A percentile compares a stretch with the other conserved stretches of the same genome.
These are phyloP conservation scores for Oxytorus armatus DNA, from an alignment of 2,888 invertebrate species.

Conservation along the genomic window DNA sequence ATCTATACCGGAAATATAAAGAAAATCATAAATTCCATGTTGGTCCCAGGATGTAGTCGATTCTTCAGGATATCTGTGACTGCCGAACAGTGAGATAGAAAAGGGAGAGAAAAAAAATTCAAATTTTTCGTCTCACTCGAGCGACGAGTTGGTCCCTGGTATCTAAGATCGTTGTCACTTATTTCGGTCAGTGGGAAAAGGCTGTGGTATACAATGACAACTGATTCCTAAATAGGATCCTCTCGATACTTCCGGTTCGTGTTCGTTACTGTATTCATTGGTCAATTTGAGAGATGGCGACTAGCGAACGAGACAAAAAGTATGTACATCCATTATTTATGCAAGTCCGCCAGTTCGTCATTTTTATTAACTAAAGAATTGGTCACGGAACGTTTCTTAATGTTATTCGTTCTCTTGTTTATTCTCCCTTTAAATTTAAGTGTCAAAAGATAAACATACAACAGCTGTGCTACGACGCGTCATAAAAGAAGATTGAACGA, in stretches of 20 bases:
- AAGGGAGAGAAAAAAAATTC: slow-evolving; percentile 71
- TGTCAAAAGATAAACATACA: too few relatives aligned
- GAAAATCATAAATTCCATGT: slow-evolving; percentile 72
- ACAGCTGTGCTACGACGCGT: too few relatives aligned
- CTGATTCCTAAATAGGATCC: slow-evolving; percentile 70
- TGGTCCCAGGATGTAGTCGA: slow-evolving; percentile 48
- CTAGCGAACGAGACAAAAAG: slow-evolving; percentile 3
- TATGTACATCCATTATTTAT: not conserved
- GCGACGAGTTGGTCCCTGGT: slow-evolving; percentile 6
- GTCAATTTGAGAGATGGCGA: slow-evolving; percentile 73
- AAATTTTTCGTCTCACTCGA: slow-evolving; percentile 63
- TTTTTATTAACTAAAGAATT: too few relatives aligned
- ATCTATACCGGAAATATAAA: slow-evolving; percentile 48
- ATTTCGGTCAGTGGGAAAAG: slow-evolving; percentile 4
- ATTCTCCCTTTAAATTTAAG: too few relatives aligned
- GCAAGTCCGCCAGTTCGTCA: not conserved
- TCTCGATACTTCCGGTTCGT: slow-evolving; percentile 70
- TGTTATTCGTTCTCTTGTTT: too few relatives aligned
- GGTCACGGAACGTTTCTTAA: too few relatives aligned
- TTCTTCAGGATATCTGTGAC: slow-evolving; percentile 7
- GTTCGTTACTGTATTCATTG: slow-evolving; percentile 70
- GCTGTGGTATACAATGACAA: slow-evolving; percentile 40
- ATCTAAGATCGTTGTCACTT: slow-evolving; percentile 9
- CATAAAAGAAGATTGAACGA: too few relatives aligned
- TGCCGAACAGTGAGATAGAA: slow-evolving; percentile 50